These are phyloP conservation scores for Ispidina picta DNA, from an alignment of 2,797 vertebrate genomes.

Conservation along the genomic window DNA sequence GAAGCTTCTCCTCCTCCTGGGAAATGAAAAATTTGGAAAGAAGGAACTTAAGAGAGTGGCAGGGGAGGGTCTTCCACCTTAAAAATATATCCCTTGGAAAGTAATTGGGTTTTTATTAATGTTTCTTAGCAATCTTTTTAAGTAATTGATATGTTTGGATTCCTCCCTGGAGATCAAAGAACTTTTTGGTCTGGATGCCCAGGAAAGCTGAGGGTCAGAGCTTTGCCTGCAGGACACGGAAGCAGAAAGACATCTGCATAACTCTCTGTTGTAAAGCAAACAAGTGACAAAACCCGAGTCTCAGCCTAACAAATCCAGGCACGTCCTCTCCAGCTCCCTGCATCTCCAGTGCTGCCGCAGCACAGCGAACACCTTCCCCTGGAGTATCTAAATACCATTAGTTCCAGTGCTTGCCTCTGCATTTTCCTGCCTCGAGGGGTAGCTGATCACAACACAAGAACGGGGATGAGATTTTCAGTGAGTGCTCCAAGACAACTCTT, in stretches of 20 bases:
- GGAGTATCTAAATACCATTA: background rate
- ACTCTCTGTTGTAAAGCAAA: background rate
- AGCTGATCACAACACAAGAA: background rate
- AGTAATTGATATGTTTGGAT: background rate
- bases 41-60: background rate
- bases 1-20: background rate
- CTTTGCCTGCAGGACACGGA: background rate
- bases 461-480: accelerated
- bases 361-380: background rate
- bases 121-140: background rate
- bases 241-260: background rate
- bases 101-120: background rate
- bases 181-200: background rate
- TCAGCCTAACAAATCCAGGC: background rate
- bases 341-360: too few species aligned
- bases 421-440: background rate
- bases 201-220: background rate
- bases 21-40: background rate
- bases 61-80: background rate
- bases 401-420: background rate
- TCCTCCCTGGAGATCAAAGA: background rate
- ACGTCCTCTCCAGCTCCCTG: background rate
- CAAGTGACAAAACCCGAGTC: background rate
- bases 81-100: background rate
- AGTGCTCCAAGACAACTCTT: background rate